Conservation (phyloP, 2,113 vertebrate species). For the Ptyas mucosa region DNA sequence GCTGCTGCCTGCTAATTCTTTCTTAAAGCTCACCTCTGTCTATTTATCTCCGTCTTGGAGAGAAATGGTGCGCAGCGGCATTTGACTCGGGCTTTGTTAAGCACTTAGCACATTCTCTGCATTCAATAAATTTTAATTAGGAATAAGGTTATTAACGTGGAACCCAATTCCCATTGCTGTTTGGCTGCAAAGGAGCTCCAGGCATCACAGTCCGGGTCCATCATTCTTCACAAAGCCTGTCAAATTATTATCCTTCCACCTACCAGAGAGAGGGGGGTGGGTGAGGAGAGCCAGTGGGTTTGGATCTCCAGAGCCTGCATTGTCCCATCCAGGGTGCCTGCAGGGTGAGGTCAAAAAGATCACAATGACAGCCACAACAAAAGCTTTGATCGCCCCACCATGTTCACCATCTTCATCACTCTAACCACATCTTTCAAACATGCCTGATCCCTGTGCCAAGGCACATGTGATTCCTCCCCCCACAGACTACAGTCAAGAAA, state of each 20-base stretch:
- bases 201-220: not conserved
- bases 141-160: not conserved
- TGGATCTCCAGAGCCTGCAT: not conserved
- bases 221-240: not conserved
- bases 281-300: not conserved
- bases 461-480: not conserved
- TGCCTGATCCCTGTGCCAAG: not conserved
- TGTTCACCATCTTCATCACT: not conserved
- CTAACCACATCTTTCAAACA: not conserved
- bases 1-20: not conserved
- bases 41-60: not conserved
- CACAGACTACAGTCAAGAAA: not conserved
- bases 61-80: not conserved
- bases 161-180: not conserved
- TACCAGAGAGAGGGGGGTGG: accelerated
- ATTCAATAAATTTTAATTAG: not conserved
- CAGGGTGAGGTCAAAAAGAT: not conserved
- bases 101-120: not conserved
- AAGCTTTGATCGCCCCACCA: not conserved
- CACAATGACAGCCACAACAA: not conserved
- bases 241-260: not conserved
- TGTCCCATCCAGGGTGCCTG: not conserved
- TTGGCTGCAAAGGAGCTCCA: not conserved
- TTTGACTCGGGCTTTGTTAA: not conserved
- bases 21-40: not conserved